phyloP scores from a whole-genome alignment of 2,113 vertebrate species.

The Erpornis zantholeuca region DNA sequence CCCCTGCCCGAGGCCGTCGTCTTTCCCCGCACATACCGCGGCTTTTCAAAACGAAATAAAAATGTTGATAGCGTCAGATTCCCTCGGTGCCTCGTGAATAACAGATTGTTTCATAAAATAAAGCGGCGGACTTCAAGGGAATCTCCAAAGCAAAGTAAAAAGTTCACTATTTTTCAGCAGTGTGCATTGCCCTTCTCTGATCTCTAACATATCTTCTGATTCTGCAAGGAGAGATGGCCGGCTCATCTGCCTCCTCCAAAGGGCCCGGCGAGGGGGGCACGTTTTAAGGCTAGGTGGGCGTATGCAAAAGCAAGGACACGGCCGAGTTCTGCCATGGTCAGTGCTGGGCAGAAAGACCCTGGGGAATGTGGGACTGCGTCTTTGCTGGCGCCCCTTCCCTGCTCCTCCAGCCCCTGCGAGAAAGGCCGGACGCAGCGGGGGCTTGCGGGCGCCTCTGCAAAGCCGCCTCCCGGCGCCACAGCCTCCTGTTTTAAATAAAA shows the following conservation, averaged over 20 bases:
- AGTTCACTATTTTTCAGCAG: background rate
- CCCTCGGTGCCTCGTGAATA: background rate
- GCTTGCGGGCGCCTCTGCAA: background rate
- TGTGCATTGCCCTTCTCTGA: background rate
- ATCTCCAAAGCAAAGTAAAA: background rate
- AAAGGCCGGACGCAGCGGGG: background rate
- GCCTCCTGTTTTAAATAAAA: background rate
- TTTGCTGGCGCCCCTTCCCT: background rate
- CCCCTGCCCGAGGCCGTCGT: background rate
- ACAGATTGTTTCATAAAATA: background rate
- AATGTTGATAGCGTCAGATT: background rate
- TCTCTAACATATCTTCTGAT: too few relatives aligned
- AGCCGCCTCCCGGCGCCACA: background rate
- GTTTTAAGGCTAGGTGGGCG: background rate
- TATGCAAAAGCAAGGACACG: background rate
- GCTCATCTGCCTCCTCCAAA: background rate
- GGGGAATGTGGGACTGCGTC: background rate
- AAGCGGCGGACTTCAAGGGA: background rate
- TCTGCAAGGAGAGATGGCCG: background rate
- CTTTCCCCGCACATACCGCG: too few relatives aligned
- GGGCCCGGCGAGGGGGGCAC: too few relatives aligned
- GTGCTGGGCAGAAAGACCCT: fast-evolving
- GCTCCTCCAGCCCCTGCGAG: background rate
- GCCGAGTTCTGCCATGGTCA: too few relatives aligned
- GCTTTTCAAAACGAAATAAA: background rate